phyloP scores from a whole-genome alignment of 2,113 vertebrate genomes.

The Stigmatopora argus region DNA sequence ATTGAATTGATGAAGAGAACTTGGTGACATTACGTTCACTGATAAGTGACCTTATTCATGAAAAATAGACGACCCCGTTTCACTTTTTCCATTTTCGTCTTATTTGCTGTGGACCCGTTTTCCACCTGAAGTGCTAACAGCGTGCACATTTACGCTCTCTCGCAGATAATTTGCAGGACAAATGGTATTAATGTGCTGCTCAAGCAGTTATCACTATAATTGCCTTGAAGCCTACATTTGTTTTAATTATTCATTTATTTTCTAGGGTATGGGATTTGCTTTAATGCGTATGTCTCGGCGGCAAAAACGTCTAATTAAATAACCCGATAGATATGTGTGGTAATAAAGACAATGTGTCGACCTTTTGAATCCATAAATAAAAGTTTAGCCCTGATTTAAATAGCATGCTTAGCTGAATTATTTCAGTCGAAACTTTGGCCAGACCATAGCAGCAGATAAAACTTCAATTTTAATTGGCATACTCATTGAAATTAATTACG shows the following conservation, averaged over 20 bases:
- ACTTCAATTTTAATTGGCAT: conserved; percentile 71
- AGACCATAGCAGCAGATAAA: conserved; percentile 74
- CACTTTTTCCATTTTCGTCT: conserved; percentile 48
- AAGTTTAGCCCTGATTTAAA: conserved; percentile 66
- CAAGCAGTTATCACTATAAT: conserved; percentile 64
- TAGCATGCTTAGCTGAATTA: conserved; percentile 60
- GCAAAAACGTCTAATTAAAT: conserved; percentile 64
- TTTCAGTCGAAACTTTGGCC: conserved; percentile 64
- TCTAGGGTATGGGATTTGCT: conserved; percentile 48
- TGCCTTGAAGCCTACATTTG: conserved; percentile 67
- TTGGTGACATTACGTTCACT: conserved; percentile 84
- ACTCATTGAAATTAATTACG: conserved; percentile 74
- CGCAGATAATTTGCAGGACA: conserved; percentile 47
- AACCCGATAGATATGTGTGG: conserved; percentile 53
- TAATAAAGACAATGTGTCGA: conserved; percentile 60
- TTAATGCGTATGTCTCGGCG: conserved; percentile 48
- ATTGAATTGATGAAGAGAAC: conserved; percentile 90
- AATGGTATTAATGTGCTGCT: conserved; percentile 58
- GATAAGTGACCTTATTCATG: conserved; percentile 90
- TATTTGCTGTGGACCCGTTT: conserved; percentile 44
- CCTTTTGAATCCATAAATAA: conserved; percentile 58
- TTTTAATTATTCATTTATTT: conserved; percentile 67
- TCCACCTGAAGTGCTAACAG: conserved; percentile 32
- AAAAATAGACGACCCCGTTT: conserved; percentile 66
- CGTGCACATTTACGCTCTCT: conserved; percentile 47